Conservation (phyloP, 2,113 vertebrate genomes). For the Ornithorhynchus anatinus region DNA sequence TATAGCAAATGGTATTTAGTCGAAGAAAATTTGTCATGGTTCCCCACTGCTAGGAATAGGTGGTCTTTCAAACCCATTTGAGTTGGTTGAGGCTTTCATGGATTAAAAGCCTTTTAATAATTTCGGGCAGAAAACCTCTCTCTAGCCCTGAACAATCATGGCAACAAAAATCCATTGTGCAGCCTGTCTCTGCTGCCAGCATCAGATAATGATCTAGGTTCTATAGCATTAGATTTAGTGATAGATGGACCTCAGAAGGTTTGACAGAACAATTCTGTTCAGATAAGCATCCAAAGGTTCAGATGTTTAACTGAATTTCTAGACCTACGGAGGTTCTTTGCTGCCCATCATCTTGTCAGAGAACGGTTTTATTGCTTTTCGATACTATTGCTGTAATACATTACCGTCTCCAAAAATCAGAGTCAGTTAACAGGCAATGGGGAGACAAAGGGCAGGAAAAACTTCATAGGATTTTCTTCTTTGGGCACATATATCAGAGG, state of each 20-base stretch:
- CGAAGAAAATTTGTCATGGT: not conserved
- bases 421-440: fast-evolving
- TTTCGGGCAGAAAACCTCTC: not conserved
- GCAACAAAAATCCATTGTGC: not conserved
- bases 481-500: not conserved
- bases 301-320: not conserved
- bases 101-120: conserved; percentile 53
- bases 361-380: not conserved
- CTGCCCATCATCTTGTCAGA: not conserved
- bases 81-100: conserved; percentile 10
- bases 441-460: not conserved
- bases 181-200: not conserved
- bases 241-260: not conserved
- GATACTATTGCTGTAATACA: no score
- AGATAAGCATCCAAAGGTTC: not conserved
- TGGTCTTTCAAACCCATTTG: not conserved
- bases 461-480: no score
- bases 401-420: not conserved
- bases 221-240: not conserved
- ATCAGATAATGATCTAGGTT: not conserved
- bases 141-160: not conserved
- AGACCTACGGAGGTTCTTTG: fast-evolving
- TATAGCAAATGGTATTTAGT: not conserved
- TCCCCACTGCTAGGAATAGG: not conserved
- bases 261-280: not conserved